A percentile compares a stretch with the other conserved stretches of the same genome.
phyloP scores from a whole-genome alignment of 35 echinoderm and acorn worm species.

The Apostichopus japonicus region DNA sequence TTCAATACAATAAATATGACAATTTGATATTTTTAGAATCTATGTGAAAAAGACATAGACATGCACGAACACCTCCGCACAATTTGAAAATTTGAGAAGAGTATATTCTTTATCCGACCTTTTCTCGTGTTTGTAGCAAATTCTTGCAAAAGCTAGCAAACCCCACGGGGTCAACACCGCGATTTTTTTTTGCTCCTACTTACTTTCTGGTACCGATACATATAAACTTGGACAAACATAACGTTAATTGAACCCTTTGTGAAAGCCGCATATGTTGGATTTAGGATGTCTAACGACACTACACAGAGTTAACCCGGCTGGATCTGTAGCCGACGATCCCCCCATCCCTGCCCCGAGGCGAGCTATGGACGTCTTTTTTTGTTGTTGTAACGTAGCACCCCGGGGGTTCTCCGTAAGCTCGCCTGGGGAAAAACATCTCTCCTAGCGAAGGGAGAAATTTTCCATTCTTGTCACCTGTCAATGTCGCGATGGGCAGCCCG shows the following conservation, averaged over 20 bases:
- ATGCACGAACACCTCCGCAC: no score
- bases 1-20: no score
- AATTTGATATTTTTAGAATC: no score
- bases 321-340: slow-evolving; percentile 33
- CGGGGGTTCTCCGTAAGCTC: slow-evolving; percentile 22
- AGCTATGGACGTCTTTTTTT: neutral
- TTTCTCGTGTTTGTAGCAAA: no score
- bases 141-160: neutral
- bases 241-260: slow-evolving; percentile 53
- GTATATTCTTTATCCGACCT: no score
- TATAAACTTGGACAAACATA: slow-evolving; percentile 5
- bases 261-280: slow-evolving; percentile 10
- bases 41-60: no score
- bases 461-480: slow-evolving; percentile 26
- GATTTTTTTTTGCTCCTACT: neutral
- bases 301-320: slow-evolving; percentile 5
- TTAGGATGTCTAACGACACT: slow-evolving; percentile 34
- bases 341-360: slow-evolving; percentile 51
- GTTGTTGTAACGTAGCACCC: neutral
- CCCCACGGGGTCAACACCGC: neutral
- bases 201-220: neutral
- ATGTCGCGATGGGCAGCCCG: neutral
- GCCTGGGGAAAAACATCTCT: slow-evolving; percentile 39
- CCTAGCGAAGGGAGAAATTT: neutral
- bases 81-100: no score